Base-by-base conservation (phyloP, 1,140 invertebrate genomes). In the Chrysopa pallens region DNA sequence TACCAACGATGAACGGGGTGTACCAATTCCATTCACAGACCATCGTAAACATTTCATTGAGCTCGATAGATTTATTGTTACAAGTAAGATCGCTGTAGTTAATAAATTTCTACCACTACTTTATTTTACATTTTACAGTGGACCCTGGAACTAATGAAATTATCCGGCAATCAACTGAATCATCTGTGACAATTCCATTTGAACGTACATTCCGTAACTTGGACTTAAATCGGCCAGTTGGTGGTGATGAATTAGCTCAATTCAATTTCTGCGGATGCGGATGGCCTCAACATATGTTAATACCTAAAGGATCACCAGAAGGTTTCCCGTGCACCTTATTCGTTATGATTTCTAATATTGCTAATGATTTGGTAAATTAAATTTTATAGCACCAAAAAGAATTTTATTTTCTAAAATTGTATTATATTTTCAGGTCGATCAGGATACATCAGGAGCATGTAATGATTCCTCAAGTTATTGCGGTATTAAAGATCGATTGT, bases 401-500 rank as follows among this genome's bases (percentile, higher is more conserved):
- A 23, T 23, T 23, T 23, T 23, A 23, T 23, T 5, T 3, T 3
- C 17, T 23, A 23, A 23, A 23, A 23, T 23, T 23, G 17, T 5
- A 5, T 23, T 23, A 23, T 23, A 3, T 23, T 23, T 23, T 5
- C 5, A 23, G 17, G 48, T 59, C 12, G 46, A 58, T 8, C 57
- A 59, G 46, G 42, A 49, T 29, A 40, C 39, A 6, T 43, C 49
- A 2, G 55, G 53, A 4, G 59, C 61, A 2, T 84, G 81, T 56
- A 73, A 71, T 39, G 77, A 81, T 54, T 79, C 78, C 1, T 69
- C 72, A 3, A 78, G 73, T 42, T 84, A 78, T 55, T 84, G 81
- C 51, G 81, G 81, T 7, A 67, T 84, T 42, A 69, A 75, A 6
- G 76, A 84, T 60, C 63, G 70, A 27, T 67, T 71, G 48, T 85